These are phyloP conservation scores for Orgyia antiqua DNA, from an alignment of 2,888 invertebrate species.

Conservation along the genomic window DNA sequence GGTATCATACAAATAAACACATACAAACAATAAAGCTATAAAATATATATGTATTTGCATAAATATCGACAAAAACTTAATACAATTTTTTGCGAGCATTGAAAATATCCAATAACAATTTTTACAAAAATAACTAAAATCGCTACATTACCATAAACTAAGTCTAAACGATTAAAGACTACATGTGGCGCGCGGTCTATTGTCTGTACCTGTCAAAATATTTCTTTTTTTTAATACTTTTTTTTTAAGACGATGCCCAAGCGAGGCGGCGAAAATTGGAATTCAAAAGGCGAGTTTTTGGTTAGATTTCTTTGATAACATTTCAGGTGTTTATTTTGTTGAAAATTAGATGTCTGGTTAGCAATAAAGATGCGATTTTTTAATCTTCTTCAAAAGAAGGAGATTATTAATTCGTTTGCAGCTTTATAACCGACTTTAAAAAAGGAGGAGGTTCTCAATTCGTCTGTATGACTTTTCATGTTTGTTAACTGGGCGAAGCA, in stretches of 20 bases:
- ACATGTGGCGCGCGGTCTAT: conserved; percentile 50
- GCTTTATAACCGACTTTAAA: no score
- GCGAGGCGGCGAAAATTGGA: conserved; percentile 29
- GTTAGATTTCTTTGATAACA: conserved; percentile 17
- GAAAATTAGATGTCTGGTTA: not conserved
- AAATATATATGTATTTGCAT: no score
- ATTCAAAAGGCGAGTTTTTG: conserved; percentile 16
- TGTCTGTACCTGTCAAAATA: conserved; percentile 67
- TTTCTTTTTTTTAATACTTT: conserved; percentile 38
- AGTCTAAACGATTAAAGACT: conserved; percentile 26
- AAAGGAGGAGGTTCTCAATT: no score
- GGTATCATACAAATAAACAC: no score
- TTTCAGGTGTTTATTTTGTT: conserved; percentile 19
- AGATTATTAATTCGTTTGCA: no score
- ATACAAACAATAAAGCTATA: no score
- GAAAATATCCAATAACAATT: not conserved
- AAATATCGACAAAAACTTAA: no score
- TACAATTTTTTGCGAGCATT: not conserved
- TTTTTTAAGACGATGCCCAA: conserved; percentile 9
- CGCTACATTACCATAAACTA: conserved; percentile 21
- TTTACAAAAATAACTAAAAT: conserved; percentile 7
- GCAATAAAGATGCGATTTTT: not conserved
- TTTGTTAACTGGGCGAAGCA: no score
- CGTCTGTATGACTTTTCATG: no score
- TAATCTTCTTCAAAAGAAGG: no score